A percentile compares a stretch with the other conserved stretches of the same genome.
Conservation (phyloP, 2,888 invertebrate genomes). For the Caenorhabditis sp. region DNA sequence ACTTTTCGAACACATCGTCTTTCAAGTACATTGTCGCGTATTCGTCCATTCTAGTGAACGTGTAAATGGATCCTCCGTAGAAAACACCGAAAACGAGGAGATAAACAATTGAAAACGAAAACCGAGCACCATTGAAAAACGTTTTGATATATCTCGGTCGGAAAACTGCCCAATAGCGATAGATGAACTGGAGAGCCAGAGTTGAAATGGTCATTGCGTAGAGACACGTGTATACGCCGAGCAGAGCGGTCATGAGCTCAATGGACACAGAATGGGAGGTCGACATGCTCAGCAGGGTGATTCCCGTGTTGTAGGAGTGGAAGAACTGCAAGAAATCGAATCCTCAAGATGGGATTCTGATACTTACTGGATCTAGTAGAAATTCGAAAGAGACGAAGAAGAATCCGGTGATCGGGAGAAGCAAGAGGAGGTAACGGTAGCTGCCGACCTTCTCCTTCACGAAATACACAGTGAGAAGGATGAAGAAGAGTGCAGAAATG, state of each 20-base stretch:
- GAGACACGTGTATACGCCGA: background rate
- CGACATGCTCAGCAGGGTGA: background rate
- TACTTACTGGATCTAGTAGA: constrained; percentile 2
- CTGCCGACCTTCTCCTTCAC: constrained; percentile 13
- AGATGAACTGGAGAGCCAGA: background rate
- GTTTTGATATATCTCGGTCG: background rate
- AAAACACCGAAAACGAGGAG: background rate
- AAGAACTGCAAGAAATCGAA: constrained; percentile 4
- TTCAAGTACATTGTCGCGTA: background rate
- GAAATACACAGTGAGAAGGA: constrained; percentile 3
- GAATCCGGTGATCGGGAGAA: background rate
- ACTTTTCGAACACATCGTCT: background rate
- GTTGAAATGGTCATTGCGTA: background rate
- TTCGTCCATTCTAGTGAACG: background rate
- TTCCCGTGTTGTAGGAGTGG: constrained; percentile 1
- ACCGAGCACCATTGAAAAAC: constrained; percentile 4
- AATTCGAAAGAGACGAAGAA: background rate
- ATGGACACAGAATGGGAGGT: background rate
- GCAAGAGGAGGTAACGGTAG: background rate
- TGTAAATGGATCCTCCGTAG: background rate
- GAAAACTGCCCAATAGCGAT: constrained; percentile 7
- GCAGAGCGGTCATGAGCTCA: background rate
- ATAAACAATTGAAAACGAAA: background rate
- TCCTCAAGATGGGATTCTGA: too few relatives aligned
- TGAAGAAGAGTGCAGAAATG: background rate